Percentiles rank a stretch among this genome's conserved stretches.
Evolutionary conservation across 2,888 invertebrate genomes (phyloP).

Genomic region (Omphaloscelis lunosa): DNA sequence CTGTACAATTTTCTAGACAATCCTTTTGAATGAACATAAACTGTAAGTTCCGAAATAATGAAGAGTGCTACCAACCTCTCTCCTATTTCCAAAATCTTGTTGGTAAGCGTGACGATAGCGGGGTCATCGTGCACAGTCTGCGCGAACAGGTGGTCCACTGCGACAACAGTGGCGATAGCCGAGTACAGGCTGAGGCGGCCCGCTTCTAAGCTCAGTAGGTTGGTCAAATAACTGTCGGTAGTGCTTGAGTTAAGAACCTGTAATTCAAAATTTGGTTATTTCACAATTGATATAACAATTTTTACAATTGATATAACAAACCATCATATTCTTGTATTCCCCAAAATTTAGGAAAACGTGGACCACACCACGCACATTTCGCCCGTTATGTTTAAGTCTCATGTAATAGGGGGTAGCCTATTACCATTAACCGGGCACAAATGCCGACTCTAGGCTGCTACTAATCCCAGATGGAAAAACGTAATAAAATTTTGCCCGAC

Average conservation of each 20-base stretch:
- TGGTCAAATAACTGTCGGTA: slow-evolving; percentile 41
- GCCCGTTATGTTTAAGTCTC: not conserved
- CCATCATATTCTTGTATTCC: too few relatives aligned
- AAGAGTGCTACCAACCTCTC: slow-evolving; percentile 76
- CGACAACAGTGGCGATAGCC: slow-evolving; percentile 76
- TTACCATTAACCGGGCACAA: not conserved
- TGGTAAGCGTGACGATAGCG: slow-evolving; percentile 73
- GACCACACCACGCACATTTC: too few relatives aligned
- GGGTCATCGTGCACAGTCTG: slow-evolving; percentile 46
- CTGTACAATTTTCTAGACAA: not conserved
- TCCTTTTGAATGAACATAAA: not conserved
- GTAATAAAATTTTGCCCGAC: not conserved
- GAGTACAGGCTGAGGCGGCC: slow-evolving; percentile 77
- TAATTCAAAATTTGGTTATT: slow-evolving; percentile 24
- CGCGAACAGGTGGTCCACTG: slow-evolving; percentile 66
- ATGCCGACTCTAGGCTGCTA: not conserved
- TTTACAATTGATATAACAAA: not conserved
- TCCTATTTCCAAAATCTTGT: slow-evolving; percentile 77
- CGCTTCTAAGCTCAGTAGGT: slow-evolving; percentile 70
- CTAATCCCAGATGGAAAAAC: not conserved
- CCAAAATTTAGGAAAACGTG: too few relatives aligned
- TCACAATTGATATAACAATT: not conserved
- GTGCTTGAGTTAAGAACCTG: slow-evolving; percentile 70
- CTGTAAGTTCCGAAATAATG: not conserved
- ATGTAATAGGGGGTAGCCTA: not conserved